phyloP scores from a whole-genome alignment of 2,113 vertebrate species.

The Grus americana region DNA sequence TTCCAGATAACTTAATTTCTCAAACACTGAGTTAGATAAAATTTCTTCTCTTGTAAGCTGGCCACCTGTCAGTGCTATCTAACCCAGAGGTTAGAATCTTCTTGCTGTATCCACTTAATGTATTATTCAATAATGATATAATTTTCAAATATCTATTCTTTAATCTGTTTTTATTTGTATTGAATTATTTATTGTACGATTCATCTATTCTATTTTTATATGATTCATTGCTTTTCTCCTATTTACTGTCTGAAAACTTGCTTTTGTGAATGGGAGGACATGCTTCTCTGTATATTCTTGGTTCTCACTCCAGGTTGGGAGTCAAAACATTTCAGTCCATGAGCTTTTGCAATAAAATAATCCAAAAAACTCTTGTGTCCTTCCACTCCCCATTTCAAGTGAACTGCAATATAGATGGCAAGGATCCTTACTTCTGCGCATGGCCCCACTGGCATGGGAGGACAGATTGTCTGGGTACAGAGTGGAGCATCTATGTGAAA shows the following conservation, averaged over 20 bases:
- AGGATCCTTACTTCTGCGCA: not conserved
- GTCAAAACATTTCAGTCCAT: not conserved
- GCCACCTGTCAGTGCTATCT: not conserved
- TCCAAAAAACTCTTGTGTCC: not conserved
- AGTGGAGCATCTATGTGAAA: not conserved
- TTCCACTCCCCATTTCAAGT: not conserved
- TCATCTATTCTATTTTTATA: not conserved
- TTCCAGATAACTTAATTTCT: not conserved
- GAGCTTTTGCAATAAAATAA: not conserved
- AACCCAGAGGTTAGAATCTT: not conserved
- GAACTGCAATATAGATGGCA: not conserved
- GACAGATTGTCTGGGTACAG: not conserved
- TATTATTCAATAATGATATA: not conserved
- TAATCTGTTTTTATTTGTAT: not conserved
- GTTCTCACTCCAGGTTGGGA: not conserved
- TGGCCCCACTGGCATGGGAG: not conserved
- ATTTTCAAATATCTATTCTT: not conserved
- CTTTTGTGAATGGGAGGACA: not conserved
- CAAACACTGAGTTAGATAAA: not conserved
- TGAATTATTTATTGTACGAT: not conserved
- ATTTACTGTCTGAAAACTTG: not conserved
- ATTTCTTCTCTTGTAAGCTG: not conserved
- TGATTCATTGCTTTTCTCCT: not conserved
- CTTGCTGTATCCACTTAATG: not conserved
- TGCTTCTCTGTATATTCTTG: not conserved